phyloP scores from a whole-genome alignment of 2,797 vertebrate species.

The Eleutherodactylus coqui region DNA sequence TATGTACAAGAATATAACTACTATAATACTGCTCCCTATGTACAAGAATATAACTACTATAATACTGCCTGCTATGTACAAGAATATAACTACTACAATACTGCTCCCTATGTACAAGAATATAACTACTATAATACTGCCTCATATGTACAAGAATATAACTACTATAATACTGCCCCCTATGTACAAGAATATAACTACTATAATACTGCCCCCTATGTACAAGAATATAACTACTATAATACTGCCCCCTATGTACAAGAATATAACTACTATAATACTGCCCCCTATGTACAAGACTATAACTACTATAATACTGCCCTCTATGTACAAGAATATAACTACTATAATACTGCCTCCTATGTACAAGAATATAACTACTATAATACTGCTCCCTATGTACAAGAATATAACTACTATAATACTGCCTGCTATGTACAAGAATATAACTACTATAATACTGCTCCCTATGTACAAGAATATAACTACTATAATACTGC shows the following conservation, averaged over 20 bases:
- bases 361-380: constrained; percentile 8
- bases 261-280: constrained; percentile 19
- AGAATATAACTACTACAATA: neutral
- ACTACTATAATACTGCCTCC: neutral
- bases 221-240: constrained; percentile 12
- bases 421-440: neutral
- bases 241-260: constrained; percentile 7
- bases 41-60: neutral
- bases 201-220: neutral
- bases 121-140: neutral
- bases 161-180: constrained; percentile 8
- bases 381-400: neutral
- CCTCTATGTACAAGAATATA: neutral
- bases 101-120: neutral
- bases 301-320: constrained; percentile 24
- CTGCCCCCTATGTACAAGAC: neutral
- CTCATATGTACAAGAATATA: neutral
- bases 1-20: constrained; percentile 8
- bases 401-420: constrained; percentile 13
- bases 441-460: constrained; percentile 7
- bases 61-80: neutral
- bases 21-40: neutral
- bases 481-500: constrained; percentile 6
- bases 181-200: constrained; percentile 14
- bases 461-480: neutral